Conservation (phyloP, 1,140 invertebrate genomes). For the Pogonognathellus flavescens region DNA sequence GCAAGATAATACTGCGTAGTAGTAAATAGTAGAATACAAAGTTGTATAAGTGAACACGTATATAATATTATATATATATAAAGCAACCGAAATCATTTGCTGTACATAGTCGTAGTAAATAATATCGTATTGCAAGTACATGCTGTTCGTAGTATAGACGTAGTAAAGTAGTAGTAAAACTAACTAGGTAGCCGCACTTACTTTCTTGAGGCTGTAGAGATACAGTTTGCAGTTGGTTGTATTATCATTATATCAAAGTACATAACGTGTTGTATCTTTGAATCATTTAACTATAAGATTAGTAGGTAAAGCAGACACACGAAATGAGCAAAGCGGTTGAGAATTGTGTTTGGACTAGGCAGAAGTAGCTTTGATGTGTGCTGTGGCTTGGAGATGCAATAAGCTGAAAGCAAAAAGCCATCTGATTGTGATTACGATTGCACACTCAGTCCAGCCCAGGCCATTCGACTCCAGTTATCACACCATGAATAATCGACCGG, state of each 20-base stretch:
- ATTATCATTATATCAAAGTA: too few species aligned
- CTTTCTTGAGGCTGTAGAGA: neutral
- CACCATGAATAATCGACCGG: neutral
- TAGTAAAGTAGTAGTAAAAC: neutral
- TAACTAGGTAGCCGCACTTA: neutral
- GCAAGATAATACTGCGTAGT: neutral
- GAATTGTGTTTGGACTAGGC: neutral
- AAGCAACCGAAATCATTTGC: neutral
- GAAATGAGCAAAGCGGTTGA: neutral
- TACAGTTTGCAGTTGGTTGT: too few species aligned
- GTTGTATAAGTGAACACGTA: too few species aligned
- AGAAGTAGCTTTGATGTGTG: neutral
- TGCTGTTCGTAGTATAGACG: neutral
- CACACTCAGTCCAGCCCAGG: constrained; percentile 1
- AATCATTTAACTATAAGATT: constrained; percentile 8
- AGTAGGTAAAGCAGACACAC: neutral
- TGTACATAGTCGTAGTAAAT: neutral
- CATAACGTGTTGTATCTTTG: neutral
- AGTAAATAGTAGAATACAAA: too few species aligned
- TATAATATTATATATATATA: too few species aligned
- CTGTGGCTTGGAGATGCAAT: neutral
- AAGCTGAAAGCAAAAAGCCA: constrained; percentile 14
- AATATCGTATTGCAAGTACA: too few species aligned
- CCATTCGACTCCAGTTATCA: constrained; percentile 22
- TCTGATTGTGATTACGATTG: constrained; percentile 47